A percentile compares a stretch with the other conserved stretches of the same genome.
Conservation (phyloP, 1,140 invertebrate species). For the Drosophila cardini region DNA sequence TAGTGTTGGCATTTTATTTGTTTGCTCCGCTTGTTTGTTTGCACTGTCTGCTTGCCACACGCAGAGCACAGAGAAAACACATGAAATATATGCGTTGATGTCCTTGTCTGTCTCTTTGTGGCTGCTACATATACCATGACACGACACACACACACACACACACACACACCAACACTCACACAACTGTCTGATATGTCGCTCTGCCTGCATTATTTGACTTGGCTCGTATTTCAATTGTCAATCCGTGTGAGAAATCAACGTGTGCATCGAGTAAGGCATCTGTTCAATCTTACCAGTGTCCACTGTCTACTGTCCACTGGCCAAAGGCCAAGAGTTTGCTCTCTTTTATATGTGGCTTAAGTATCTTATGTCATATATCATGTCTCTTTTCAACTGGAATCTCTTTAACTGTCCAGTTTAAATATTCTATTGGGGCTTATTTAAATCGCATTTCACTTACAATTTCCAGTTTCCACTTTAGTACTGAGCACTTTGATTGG, state of each 20-base stretch:
- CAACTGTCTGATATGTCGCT: slow-evolving; percentile 1
- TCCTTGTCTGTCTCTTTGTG: slow-evolving; percentile 38
- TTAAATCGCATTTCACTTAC: slow-evolving; percentile 11
- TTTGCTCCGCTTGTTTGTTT: slow-evolving; percentile 57
- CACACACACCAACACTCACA: slow-evolving; percentile 2
- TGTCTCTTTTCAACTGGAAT: neutral
- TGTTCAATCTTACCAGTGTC: slow-evolving; percentile 6
- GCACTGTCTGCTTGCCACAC: slow-evolving; percentile 46
- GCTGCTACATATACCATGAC: slow-evolving; percentile 16
- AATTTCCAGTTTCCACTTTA: neutral
- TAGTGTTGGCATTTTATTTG: slow-evolving; percentile 64
- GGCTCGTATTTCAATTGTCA: slow-evolving; percentile 56
- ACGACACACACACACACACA: neutral
- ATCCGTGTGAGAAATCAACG: slow-evolving; percentile 45
- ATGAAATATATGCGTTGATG: slow-evolving; percentile 61
- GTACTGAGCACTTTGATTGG: neutral
- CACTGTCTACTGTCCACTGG: neutral
- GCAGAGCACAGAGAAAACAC: slow-evolving; percentile 16
- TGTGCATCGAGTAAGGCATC: slow-evolving; percentile 9
- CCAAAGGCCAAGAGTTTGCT: neutral
- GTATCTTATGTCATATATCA: slow-evolving; percentile 5
- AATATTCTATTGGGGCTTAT: neutral
- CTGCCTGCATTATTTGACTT: slow-evolving; percentile 43
- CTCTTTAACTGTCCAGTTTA: slow-evolving; percentile 8
- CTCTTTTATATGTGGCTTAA: neutral